Conservation (phyloP, 2,113 vertebrate genomes). For the Platycercus adscitus region DNA sequence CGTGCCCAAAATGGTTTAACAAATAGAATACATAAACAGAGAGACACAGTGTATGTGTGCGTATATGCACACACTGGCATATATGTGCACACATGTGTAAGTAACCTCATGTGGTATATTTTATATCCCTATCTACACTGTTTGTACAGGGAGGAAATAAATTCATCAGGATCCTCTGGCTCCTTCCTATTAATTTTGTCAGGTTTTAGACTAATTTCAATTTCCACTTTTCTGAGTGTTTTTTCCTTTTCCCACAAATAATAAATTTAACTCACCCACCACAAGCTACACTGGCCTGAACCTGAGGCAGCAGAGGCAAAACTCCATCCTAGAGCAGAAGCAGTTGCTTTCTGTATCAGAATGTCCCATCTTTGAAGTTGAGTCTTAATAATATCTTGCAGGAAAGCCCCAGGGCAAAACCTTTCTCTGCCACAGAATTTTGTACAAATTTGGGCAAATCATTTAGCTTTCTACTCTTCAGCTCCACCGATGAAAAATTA, state of each 20-base stretch:
- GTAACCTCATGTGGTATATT: background rate
- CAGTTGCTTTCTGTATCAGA: background rate
- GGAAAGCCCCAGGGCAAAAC: slow-evolving; percentile 40
- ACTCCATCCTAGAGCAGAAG: background rate
- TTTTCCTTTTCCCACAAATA: background rate
- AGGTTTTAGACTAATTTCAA: background rate
- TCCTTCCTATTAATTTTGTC: background rate
- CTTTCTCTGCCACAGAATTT: slow-evolving; percentile 16
- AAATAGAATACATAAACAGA: background rate
- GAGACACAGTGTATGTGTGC: rapidly evolving
- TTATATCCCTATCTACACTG: background rate
- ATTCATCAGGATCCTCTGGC: background rate
- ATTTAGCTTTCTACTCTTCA: background rate
- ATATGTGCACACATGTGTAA: rapidly evolving
- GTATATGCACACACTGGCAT: background rate
- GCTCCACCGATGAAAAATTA: background rate
- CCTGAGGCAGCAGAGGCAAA: background rate
- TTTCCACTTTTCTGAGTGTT: rapidly evolving
- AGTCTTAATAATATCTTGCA: slow-evolving; percentile 37
- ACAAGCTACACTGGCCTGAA: background rate
- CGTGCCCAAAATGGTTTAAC: background rate
- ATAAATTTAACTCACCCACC: background rate
- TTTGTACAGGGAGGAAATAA: background rate
- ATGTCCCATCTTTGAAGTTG: slow-evolving; percentile 2
- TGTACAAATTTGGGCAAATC: background rate